These are phyloP conservation scores for Argyresthia albistria DNA, from an alignment of 2,888 invertebrate species.

Conservation along the genomic window DNA sequence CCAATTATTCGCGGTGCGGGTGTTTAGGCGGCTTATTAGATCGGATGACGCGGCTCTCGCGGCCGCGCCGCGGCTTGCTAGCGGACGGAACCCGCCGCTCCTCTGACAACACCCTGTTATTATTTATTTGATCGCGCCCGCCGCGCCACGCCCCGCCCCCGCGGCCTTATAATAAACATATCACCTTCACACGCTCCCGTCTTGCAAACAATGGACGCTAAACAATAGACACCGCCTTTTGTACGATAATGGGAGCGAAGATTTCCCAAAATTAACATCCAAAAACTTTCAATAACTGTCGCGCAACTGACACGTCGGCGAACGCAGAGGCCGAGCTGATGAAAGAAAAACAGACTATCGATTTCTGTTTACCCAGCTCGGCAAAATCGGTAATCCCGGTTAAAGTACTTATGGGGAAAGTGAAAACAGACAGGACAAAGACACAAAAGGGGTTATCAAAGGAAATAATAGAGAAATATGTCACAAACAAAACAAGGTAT, in stretches of 20 bases:
- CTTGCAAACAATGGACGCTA: constrained; percentile 23
- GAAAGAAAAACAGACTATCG: constrained; percentile 24
- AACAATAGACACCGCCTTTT: constrained; percentile 16
- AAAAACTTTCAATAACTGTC: background rate
- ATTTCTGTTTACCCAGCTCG: constrained; percentile 44
- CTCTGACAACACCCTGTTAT: constrained; percentile 13
- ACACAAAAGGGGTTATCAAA: constrained; percentile 40
- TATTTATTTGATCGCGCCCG: constrained; percentile 12
- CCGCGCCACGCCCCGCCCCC: constrained; percentile 16
- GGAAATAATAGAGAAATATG: constrained; percentile 30
- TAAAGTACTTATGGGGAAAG: constrained; percentile 56
- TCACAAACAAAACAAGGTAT: constrained; percentile 21
- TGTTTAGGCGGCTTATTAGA: constrained; percentile 49
- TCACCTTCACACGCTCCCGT: constrained; percentile 40
- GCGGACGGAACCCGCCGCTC: no score
- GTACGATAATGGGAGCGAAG: constrained; percentile 29
- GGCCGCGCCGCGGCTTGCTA: background rate
- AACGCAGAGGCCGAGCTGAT: constrained; percentile 6
- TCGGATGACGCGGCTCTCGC: constrained; percentile 41
- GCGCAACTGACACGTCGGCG: constrained; percentile 3
- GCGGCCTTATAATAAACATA: constrained; percentile 45
- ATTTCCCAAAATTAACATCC: constrained; percentile 1
- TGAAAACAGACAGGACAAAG: constrained; percentile 57
- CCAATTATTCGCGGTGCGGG: constrained; percentile 39
- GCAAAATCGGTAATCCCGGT: constrained; percentile 13